Evolutionary conservation across 1,140 invertebrate genomes (phyloP).

Genomic region (Marisa cornuarietis): DNA sequence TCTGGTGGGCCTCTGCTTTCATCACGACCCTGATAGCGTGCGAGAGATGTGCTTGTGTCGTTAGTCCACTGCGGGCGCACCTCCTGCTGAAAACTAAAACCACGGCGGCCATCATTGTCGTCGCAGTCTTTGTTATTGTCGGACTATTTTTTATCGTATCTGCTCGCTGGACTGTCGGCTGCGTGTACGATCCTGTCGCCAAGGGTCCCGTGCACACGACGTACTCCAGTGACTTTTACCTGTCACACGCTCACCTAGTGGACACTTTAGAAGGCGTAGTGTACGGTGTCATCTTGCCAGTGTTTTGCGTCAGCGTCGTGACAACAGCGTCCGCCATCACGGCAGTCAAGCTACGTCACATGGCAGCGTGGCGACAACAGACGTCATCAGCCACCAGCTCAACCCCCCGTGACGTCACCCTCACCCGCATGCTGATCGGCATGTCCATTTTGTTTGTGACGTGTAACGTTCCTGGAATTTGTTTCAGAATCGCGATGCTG

Average conservation of each 20-base stretch:
- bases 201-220: not conserved
- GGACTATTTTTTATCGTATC: not conserved
- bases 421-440: conserved; percentile 13
- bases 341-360: not conserved
- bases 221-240: conserved; percentile 10
- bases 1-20: not conserved
- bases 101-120: not conserved
- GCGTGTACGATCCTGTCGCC: conserved; percentile 3
- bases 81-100: not conserved
- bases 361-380: conserved; percentile 3
- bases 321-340: not conserved
- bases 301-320: not conserved
- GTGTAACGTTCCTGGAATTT: not conserved
- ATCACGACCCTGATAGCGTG: not conserved
- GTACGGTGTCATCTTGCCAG: not conserved
- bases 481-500: not conserved
- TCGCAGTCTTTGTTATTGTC: not conserved
- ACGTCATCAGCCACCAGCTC: not conserved
- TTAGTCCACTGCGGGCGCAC: not conserved
- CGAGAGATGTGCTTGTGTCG: conserved; percentile 9
- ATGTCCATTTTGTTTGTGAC: conserved; percentile 9
- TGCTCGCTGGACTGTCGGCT: not conserved
- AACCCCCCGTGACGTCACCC: not conserved
- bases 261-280: not conserved
- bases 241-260: not conserved